Conservation (phyloP, 2,113 vertebrate species). For the Bombycilla garrulus region DNA sequence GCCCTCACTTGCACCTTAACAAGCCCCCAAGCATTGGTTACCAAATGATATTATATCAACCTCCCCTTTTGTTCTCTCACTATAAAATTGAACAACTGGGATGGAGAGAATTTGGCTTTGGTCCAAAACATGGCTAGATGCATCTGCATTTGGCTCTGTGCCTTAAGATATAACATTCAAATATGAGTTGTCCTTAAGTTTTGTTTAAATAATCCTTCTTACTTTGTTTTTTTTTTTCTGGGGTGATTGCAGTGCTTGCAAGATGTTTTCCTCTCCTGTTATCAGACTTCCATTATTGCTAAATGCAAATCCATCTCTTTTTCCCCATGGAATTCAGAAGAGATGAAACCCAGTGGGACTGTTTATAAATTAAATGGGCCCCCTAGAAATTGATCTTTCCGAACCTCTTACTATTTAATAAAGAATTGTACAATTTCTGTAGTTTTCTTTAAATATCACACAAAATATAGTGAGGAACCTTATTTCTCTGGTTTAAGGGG, state of each 20-base stretch:
- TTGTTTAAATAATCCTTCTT: constrained; percentile 72
- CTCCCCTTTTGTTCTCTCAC: constrained; percentile 62
- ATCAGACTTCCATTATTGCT: neutral
- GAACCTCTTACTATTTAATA: neutral
- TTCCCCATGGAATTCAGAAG: neutral
- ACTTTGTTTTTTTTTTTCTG: neutral
- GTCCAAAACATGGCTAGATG: constrained; percentile 70
- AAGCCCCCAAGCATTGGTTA: constrained; percentile 71
- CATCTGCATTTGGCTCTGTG: constrained; percentile 73
- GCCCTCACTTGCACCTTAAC: constrained; percentile 64
- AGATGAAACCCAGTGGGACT: neutral
- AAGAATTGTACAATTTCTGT: neutral
- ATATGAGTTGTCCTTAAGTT: constrained; percentile 76
- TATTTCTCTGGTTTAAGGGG: neutral
- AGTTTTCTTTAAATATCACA: neutral
- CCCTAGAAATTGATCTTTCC: neutral
- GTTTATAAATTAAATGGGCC: neutral
- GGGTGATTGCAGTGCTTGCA: neutral
- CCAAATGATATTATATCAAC: constrained; percentile 24
- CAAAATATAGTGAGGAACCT: neutral
- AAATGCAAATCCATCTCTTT: neutral
- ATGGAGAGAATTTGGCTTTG: constrained; percentile 61
- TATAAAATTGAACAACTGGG: constrained; percentile 75
- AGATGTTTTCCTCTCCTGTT: neutral
- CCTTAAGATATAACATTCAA: constrained; percentile 79